Conservation (phyloP, 2,888 invertebrate genomes). For the Lithophane ornitopus region DNA sequence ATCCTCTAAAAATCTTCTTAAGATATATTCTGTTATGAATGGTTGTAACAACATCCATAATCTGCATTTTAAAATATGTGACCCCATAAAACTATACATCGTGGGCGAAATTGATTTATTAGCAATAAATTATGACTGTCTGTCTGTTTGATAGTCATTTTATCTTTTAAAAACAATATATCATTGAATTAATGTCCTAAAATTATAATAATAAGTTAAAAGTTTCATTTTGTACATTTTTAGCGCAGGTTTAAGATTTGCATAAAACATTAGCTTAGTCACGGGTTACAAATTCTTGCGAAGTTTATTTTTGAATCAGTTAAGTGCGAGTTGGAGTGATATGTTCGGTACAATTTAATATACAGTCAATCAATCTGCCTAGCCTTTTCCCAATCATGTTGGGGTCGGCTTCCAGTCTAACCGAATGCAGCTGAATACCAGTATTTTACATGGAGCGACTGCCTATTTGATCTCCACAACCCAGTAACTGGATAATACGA, state of each 20-base stretch:
- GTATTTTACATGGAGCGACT: too few relatives aligned
- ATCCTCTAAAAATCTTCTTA: not conserved
- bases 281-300: slow-evolving; percentile 19
- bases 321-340: not conserved
- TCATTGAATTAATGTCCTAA: slow-evolving; percentile 54
- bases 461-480: too few relatives aligned
- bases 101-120: slow-evolving; percentile 61
- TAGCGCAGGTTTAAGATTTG: slow-evolving; percentile 26
- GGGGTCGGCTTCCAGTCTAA: too few relatives aligned
- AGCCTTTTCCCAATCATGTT: too few relatives aligned
- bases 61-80: slow-evolving; percentile 50
- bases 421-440: too few relatives aligned
- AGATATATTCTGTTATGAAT: not conserved
- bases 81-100: slow-evolving; percentile 22
- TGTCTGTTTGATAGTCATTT: slow-evolving; percentile 37
- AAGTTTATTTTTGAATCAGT: not conserved
- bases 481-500: too few relatives aligned
- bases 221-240: slow-evolving; percentile 14
- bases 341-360: not conserved
- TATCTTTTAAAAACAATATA: slow-evolving; percentile 57
- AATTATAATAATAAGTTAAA: slow-evolving; percentile 38
- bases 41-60: slow-evolving; percentile 14
- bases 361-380: not conserved
- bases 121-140: slow-evolving; percentile 48
- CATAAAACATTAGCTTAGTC: slow-evolving; percentile 33